Base-by-base conservation (phyloP, 2,888 invertebrate species). In the Saturnia pavonia region DNA sequence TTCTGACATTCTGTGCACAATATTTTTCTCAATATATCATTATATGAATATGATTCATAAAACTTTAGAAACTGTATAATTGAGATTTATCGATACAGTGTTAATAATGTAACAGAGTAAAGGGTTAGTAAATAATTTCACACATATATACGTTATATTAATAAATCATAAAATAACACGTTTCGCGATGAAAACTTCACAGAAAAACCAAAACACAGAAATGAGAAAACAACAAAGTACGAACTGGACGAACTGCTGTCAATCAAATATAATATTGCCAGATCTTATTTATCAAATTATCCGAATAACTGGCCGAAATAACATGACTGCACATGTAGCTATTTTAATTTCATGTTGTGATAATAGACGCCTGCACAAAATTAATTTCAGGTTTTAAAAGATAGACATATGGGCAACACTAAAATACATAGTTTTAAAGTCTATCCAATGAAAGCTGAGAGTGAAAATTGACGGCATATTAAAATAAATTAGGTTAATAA, bases 1-100 rank as follows among this genome's bases (percentile, higher is more conserved):
- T 16, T 83, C 82, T 0, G 78, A 70, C 84, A 83, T 82, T 69
- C 1, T 68, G 70, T 68, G 4, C 16, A 54, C 40, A 65, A 69
- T 72, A 68, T 42, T 8, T 54, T 57, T 14, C 2, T 42, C 25
- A 51, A n/a, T 51, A 19, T 19, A 22, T 68, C 11, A 51, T n/a
- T 25, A 48, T 11, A 67, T 48, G 4, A 54, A 54, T 22, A 22
- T 22, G 11, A 60, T 27, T 60, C 57, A 27, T 60, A 60, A 51
- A 11, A 11, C 57, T 60, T 60, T 60, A 14, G 14, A 27, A 60
- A n/a, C 6, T 11, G 11, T 22, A 22, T 54, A 54, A 54, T n/a
- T 22, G 9, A 54, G 9, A 9, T 54, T 22, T 54, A 19, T 54
- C 1, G n/a, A 22, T 54, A 54, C 22, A 22, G 8, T 22, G 22